Base-by-base conservation (phyloP, 2,888 invertebrate species). In the Cerceris ruficornis region DNA sequence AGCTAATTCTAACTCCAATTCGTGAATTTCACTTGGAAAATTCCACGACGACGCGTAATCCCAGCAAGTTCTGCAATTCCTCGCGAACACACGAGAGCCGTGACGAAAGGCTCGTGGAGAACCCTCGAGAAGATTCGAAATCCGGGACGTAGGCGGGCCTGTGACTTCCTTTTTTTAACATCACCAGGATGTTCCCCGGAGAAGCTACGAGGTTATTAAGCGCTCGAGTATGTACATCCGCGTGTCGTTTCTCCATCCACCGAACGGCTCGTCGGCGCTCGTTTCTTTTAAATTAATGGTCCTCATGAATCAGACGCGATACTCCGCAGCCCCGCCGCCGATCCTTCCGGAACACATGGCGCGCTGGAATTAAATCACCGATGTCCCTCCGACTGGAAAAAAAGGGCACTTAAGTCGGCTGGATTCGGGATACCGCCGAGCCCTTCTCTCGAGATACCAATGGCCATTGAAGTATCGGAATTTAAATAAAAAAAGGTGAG, bases 191-290 rank as follows among this genome's bases (percentile, higher is more conserved):
- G 46, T 60, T 71, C 46, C 66, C 69, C 57, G 60, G 67, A 65
- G 71, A 71, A 76, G 62, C 71, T 67, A 76, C 78, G 75, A 74
- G 79, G 77, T 85, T 85, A 83, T 85, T 83, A 83, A 77, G 72
- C 74, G 75, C 58, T 83, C 75, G 81, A 77, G 85, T 81, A 74
- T 85, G 77, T 57, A 70, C 81, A 81, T 83, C 83, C 85, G 79
- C 75, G 65, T 57, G 65, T 50, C 75, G 42, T 41, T 64, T 65
- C 71, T 78, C 66, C 69, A 75, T 74, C 76, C 60, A 71, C 41
- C 49, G 28, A 28, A 28, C 28, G 67, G 68, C 80, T 70, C 66
- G 67, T 67, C 70, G 69, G 43, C 58, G 46, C 75, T 73, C 62
- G 69, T 74, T 79, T 42, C 82, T 43, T 58, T 76, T 75, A 80